Conservation (phyloP, 2,888 invertebrate genomes). For the Aleiodes testaceus region DNA sequence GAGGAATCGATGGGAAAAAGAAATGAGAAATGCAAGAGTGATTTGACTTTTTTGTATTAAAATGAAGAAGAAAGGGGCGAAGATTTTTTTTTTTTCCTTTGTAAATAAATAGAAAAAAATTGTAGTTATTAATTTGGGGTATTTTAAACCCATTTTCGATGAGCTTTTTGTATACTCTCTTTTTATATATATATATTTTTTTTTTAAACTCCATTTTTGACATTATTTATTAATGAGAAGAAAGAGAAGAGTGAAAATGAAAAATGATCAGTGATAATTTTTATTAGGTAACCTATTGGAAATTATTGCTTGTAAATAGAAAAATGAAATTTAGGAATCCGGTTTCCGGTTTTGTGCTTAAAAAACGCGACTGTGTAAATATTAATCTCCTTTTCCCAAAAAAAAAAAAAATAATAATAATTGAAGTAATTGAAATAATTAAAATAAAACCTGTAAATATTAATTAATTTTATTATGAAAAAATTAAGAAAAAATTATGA, state of each 20-base stretch:
- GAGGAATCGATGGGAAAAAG: too few relatives aligned
- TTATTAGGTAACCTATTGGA: too few relatives aligned
- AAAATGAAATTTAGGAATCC: not conserved
- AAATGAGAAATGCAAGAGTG: not conserved
- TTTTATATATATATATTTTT: constrained; percentile 47
- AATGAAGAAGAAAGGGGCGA: not conserved
- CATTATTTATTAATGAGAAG: constrained; percentile 27
- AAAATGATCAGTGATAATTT: not conserved
- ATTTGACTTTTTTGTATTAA: constrained; percentile 14
- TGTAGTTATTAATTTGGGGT: constrained; percentile 20
- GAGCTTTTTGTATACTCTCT: constrained; percentile 31
- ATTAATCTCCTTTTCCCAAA: not conserved
- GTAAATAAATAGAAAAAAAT: constrained; percentile 14
- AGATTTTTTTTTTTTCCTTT: constrained; percentile 16
- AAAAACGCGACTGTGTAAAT: constrained; percentile 4
- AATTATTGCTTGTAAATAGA: constrained; percentile 6
- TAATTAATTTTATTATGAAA: constrained; percentile 40
- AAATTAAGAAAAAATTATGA: not conserved
- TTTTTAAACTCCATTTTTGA: constrained; percentile 36
- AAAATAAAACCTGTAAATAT: constrained; percentile 46
- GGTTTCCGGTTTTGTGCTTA: constrained; percentile 7
- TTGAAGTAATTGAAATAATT: not conserved
- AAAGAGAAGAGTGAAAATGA: not conserved
- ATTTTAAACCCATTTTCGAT: constrained; percentile 10
- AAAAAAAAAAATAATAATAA: too few relatives aligned